phyloP scores from a whole-genome alignment of 2,797 vertebrate species.

The Crocidura indochinensis region DNA sequence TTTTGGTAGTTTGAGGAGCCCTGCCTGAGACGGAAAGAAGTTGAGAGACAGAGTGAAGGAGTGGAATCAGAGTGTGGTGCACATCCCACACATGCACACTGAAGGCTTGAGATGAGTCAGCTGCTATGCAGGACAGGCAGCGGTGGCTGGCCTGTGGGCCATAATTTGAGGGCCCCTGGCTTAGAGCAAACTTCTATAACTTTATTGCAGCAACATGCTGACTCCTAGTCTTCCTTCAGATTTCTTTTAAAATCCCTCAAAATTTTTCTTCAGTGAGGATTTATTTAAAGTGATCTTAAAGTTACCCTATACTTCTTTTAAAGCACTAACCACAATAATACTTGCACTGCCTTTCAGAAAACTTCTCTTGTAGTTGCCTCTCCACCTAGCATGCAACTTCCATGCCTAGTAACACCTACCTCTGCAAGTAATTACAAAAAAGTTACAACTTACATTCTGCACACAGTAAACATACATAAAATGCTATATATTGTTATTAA shows the following conservation, averaged over 20 bases:
- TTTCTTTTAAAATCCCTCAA: no score
- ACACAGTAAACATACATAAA: neutral
- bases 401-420: neutral
- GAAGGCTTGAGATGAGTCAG: no score
- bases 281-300: neutral
- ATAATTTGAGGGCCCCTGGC: no score
- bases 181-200: neutral
- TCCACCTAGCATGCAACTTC: neutral
- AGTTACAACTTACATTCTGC: neutral
- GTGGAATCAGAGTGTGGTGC: no score
- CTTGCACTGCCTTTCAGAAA: neutral
- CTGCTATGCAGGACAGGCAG: no score
- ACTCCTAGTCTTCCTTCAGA: neutral
- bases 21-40: no score
- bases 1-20: no score
- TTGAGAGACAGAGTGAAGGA: no score
- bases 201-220: neutral
- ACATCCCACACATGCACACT: no score
- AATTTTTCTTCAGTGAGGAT: neutral
- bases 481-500: neutral
- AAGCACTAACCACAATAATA: neutral
- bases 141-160: no score
- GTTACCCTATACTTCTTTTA: neutral
- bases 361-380: neutral
- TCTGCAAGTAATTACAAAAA: neutral